A percentile compares a stretch with the other conserved stretches of the same genome.
Evolutionary conservation across 2,113 vertebrate species (phyloP).

Genomic region (Montifringilla adamsi): DNA sequence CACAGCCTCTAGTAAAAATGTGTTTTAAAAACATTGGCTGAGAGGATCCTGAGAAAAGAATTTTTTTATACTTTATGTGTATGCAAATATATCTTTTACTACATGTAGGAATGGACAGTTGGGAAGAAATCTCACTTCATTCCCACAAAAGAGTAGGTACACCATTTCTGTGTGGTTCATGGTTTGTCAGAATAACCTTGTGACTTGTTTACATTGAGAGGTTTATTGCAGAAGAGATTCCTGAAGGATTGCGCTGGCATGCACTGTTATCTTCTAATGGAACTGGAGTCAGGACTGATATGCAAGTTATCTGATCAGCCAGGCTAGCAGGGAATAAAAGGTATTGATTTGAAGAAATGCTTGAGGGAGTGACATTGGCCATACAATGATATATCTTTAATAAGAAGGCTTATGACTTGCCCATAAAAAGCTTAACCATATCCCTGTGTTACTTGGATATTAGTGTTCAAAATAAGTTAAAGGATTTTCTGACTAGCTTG

Average conservation of each 20-base stretch:
- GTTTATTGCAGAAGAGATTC: background rate
- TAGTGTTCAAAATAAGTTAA: constrained; percentile 46
- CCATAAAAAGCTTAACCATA: constrained; percentile 49
- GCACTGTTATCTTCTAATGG: background rate
- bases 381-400: constrained; percentile 45
- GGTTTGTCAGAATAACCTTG: background rate
- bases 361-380: constrained; percentile 49
- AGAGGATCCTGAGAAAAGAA: background rate
- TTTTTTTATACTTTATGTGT: background rate
- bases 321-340: background rate
- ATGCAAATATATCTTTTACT: background rate
- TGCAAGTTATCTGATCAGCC: constrained; percentile 36
- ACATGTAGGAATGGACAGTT: background rate
- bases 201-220: background rate
- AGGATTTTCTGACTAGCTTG: constrained; percentile 45
- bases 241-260: background rate
- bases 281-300: constrained; percentile 12
- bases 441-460: background rate
- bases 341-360: constrained; percentile 50
- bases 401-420: constrained; percentile 26
- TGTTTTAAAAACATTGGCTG: background rate
- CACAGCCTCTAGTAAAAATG: background rate
- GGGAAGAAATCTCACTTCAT: background rate
- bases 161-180: background rate
- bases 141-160: background rate